A percentile compares a stretch with the other conserved stretches of the same genome.
These are phyloP conservation scores for Brachionus angularis DNA, from an alignment of 1,140 invertebrate species.

Conservation along the genomic window DNA sequence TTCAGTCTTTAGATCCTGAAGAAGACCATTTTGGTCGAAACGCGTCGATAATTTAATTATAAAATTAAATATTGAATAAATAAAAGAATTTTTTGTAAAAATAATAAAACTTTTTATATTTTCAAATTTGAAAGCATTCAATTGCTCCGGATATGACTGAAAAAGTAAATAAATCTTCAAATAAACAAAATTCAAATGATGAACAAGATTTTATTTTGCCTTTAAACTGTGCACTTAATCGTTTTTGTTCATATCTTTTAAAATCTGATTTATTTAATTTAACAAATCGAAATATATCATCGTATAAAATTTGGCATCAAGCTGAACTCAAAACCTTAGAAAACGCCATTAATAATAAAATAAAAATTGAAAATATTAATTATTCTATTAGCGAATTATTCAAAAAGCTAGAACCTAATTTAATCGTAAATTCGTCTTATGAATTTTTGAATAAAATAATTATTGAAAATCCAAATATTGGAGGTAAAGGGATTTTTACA, in stretches of 20 bases:
- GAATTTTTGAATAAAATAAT: conserved; percentile 3
- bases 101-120: no score
- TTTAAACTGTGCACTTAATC: not conserved
- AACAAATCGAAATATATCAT: conserved; percentile 4
- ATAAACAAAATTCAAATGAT: conserved; percentile 2
- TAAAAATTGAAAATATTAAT: conserved; percentile 6
- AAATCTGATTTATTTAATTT: not conserved
- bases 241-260: not conserved
- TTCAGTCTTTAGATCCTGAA: no score
- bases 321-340: not conserved
- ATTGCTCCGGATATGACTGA: conserved; percentile 3
- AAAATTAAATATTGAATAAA: no score
- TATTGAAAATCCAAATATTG: not conserved
- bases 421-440: conserved; percentile 1
- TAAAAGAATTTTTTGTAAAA: no score
- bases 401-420: not conserved
- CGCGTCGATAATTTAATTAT: no score
- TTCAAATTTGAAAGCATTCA: no score
- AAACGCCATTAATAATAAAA: not conserved
- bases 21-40: no score
- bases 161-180: conserved; percentile 6
- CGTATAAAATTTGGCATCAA: not conserved
- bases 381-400: not conserved
- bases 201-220: not conserved
- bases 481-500: conserved; percentile 3